A percentile compares a stretch with the other conserved stretches of the same genome.
Conservation (phyloP, 1,140 invertebrate species). For the Saccostrea glomerata region DNA sequence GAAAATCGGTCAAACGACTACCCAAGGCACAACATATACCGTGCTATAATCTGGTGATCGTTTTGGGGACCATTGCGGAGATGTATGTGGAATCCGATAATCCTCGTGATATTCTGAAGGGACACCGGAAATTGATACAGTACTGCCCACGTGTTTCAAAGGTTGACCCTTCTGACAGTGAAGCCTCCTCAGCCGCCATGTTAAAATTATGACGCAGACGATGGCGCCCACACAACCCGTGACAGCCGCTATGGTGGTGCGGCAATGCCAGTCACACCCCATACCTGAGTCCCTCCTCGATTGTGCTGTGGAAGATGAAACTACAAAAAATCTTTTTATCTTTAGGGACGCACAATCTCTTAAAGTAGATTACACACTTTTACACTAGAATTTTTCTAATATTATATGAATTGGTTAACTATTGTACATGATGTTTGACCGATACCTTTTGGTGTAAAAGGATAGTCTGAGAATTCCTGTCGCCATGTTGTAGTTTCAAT, state of each 20-base stretch:
- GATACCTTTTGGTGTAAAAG: conserved; percentile 28
- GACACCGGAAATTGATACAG: conserved; percentile 74
- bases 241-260: conserved; percentile 58
- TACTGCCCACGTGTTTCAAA: conserved; percentile 74
- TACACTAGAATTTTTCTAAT: too few relatives aligned
- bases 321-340: background rate
- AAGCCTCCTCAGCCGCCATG: conserved; percentile 52
- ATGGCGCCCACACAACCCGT: conserved; percentile 47
- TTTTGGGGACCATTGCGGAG: conserved; percentile 60
- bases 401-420: too few relatives aligned
- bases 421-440: too few relatives aligned
- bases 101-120: conserved; percentile 77
- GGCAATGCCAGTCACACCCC: conserved; percentile 55
- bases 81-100: conserved; percentile 57
- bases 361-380: background rate
- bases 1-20: conserved; percentile 3
- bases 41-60: conserved; percentile 25
- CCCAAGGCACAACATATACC: conserved; percentile 14
- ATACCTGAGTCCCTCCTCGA: conserved; percentile 9
- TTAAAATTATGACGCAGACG: conserved; percentile 51
- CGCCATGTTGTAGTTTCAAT: background rate
- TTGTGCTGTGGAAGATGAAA: background rate
- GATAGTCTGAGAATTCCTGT: conserved; percentile 62
- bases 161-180: conserved; percentile 54
- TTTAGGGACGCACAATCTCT: background rate